Percentiles rank a stretch among this genome's conserved stretches.
These are phyloP conservation scores for Eublepharis macularius DNA, from an alignment of 2,113 vertebrate genomes.

Conservation along the genomic window DNA sequence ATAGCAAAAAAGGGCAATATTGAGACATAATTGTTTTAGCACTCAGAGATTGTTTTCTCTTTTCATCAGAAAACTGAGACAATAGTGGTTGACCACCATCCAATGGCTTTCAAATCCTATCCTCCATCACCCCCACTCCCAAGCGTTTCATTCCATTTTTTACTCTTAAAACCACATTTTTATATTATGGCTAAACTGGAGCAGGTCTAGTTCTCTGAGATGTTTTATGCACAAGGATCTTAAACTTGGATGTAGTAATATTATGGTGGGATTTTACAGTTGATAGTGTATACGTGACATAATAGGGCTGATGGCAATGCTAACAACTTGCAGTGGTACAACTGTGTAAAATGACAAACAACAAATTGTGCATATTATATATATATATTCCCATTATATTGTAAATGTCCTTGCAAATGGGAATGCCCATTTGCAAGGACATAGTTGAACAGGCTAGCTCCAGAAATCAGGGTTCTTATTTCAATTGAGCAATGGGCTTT, in stretches of 20 bases:
- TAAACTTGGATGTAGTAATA: no score
- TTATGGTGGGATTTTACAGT: background rate
- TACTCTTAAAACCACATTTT: background rate
- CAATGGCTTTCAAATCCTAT: constrained; percentile 3
- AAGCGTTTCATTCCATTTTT: constrained; percentile 9
- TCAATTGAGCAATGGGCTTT: background rate
- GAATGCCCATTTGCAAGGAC: background rate
- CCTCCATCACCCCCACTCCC: constrained; percentile 11
- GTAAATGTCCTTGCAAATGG: background rate
- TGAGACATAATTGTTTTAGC: constrained; percentile 8
- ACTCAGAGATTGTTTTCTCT: background rate
- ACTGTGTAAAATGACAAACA: no score
- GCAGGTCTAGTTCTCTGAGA: background rate
- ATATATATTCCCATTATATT: no score
- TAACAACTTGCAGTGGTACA: no score
- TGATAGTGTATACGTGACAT: background rate
- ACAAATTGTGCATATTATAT: no score
- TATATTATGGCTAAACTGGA: background rate
- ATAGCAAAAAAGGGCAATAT: background rate
- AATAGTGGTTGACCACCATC: background rate
- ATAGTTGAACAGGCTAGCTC: background rate
- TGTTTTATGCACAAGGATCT: background rate
- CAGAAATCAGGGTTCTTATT: background rate
- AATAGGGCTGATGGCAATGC: background rate
- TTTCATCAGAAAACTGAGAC: constrained; percentile 21